Percentiles rank a stretch among this genome's conserved stretches.
These are phyloP conservation scores for Sebastes goodei DNA, from an alignment of 2,797 vertebrate genomes.

Conservation along the genomic window DNA sequence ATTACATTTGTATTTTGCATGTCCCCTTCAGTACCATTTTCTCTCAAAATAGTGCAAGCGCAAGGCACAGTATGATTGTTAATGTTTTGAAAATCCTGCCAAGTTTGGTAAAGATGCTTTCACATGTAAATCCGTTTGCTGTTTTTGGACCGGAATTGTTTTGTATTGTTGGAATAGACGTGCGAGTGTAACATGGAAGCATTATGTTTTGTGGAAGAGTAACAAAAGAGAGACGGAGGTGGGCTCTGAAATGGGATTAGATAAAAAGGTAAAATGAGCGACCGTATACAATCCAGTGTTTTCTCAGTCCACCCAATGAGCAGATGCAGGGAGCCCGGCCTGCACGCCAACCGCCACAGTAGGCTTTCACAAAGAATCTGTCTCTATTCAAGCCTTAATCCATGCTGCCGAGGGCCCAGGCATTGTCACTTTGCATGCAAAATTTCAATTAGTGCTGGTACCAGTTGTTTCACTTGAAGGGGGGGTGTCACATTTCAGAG, in stretches of 20 bases:
- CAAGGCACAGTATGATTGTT: slow-evolving; percentile 61
- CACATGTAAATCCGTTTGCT: slow-evolving; percentile 75
- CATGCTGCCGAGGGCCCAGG: slow-evolving; percentile 80
- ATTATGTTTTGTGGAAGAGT: slow-evolving; percentile 58
- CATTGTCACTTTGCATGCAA: slow-evolving; percentile 88
- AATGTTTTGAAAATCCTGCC: slow-evolving; percentile 68
- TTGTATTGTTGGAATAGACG: slow-evolving; percentile 39
- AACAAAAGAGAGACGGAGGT: slow-evolving; percentile 71
- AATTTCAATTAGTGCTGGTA: slow-evolving; percentile 90
- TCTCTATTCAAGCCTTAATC: slow-evolving; percentile 86
- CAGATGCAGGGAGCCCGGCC: slow-evolving; percentile 82
- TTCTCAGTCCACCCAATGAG: slow-evolving; percentile 78
- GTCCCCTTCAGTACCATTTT: background rate
- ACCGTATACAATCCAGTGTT: slow-evolving; percentile 76
- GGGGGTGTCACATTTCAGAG: slow-evolving; percentile 78
- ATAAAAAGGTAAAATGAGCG: slow-evolving; percentile 80
- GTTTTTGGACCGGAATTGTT: slow-evolving; percentile 65
- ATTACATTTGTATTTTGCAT: slow-evolving; percentile 7
- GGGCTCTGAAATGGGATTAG: slow-evolving; percentile 77
- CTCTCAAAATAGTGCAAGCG: slow-evolving; percentile 36
- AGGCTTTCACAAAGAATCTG: slow-evolving; percentile 87
- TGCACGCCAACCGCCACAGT: slow-evolving; percentile 83
- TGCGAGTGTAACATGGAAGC: slow-evolving; percentile 67
- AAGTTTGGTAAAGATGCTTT: slow-evolving; percentile 79
- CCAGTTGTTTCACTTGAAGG: slow-evolving; percentile 84